These are phyloP conservation scores for Orientallactaga bullata DNA, from an alignment of 2,113 vertebrate species.

Conservation along the genomic window DNA sequence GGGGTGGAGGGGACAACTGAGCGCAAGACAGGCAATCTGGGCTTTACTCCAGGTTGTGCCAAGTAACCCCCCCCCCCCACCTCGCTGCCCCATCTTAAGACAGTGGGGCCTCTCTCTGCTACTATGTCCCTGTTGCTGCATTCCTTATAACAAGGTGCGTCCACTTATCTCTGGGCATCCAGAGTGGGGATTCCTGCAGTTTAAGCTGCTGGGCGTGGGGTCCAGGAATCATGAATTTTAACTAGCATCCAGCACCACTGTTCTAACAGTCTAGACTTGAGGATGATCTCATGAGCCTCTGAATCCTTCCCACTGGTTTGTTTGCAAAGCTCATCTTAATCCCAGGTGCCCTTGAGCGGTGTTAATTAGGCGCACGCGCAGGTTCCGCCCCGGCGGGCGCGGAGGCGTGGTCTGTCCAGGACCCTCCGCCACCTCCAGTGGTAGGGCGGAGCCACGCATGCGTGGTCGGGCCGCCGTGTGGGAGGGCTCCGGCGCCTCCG, in stretches of 20 bases:
- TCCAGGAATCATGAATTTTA: conserved; percentile 20
- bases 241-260: background rate
- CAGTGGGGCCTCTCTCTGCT: background rate
- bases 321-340: background rate
- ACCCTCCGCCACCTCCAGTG: background rate
- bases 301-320: background rate
- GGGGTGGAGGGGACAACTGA: accelerated
- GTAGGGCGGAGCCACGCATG: background rate
- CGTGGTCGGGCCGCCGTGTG: no score
- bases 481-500: no score
- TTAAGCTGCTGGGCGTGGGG: background rate
- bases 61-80: no score
- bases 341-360: background rate
- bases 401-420: accelerated
- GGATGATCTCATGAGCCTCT: background rate
- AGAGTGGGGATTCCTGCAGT: background rate
- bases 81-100: background rate
- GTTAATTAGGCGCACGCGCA: background rate
- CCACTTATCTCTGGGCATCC: background rate
- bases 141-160: background rate
- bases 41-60: background rate
- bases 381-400: accelerated
- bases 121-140: background rate
- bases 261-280: conserved; percentile 37
- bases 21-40: background rate